Base-by-base conservation (phyloP, 2,888 invertebrate genomes). In the Archips xylosteana region DNA sequence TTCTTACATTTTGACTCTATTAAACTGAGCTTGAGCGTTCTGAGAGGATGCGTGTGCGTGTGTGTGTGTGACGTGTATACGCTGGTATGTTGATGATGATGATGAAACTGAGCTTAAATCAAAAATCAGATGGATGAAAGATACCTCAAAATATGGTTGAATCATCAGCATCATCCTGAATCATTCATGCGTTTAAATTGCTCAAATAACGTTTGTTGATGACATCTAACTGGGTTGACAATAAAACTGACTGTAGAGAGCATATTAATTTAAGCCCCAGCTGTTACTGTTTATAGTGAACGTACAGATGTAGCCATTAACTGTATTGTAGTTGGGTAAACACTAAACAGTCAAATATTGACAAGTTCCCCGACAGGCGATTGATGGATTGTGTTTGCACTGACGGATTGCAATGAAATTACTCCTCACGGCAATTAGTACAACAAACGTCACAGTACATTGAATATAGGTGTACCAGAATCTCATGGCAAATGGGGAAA, bases 341-440 rank as follows among this genome's bases (percentile, higher is more conserved):
- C 66, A 72, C n/a, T 65, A 65, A 51, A 49, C 49, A 74, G 70
- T 63, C 42, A 59, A 49, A 57, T 71, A 75, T 71, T 70, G 70
- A 67, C 62, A 59, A 66, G 69, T 57, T 57, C 47, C 34, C 62
- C 65, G 34, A 74, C 39, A 66, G 57, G 60, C 54, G 62, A 45
- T 42, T 68, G 63, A 65, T 51, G 51, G 65, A 65, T 23, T 15
- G 49, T 59, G 65, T 59, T 59, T 64, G 49, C 51, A 63, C 9
- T 68, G 68, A 68, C 68, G 63, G 68, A 73, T 72, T 63, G 68
- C 63, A 36, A 68, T 63, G 32, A 68, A 73, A 73, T 68, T 63
- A 68, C 42, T 42, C 47, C 67, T 49, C 62, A 68, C 59, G 57
- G 57, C 34, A 15, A 51, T 49, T n/a, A 12, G 51, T 65, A 51